A percentile compares a stretch with the other conserved stretches of the same genome.
Conservation (phyloP, 2,113 vertebrate genomes). For the Grallaria varia region DNA sequence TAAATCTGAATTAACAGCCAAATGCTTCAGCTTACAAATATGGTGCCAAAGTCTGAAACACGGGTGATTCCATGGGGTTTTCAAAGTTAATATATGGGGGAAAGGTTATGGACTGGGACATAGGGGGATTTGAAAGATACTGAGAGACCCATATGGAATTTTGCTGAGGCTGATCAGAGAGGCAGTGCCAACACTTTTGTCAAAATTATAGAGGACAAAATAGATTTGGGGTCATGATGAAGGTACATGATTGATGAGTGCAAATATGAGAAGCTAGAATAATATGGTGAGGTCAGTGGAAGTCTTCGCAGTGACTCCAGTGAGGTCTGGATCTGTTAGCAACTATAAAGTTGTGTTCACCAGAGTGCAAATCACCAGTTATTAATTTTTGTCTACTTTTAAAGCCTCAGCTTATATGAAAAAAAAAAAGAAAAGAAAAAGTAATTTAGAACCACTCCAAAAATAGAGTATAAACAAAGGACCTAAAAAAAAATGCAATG, state of each 20-base stretch:
- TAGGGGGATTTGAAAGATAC: not conserved
- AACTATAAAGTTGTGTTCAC: not conserved
- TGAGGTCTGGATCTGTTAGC: not conserved
- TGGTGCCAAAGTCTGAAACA: not conserved
- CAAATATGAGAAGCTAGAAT: not conserved
- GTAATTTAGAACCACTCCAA: no score
- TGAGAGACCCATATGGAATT: not conserved
- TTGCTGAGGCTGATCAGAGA: not conserved
- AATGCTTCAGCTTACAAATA: not conserved
- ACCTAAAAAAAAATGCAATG: not conserved
- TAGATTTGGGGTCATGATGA: not conserved
- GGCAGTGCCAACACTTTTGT: not conserved
- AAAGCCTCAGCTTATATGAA: not conserved
- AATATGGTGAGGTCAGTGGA: not conserved
- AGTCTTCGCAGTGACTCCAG: not conserved
- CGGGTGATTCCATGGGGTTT: not conserved
- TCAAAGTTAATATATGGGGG: not conserved
- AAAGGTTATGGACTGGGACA: not conserved
- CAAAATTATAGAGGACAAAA: not conserved
- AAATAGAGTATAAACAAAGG: not conserved
- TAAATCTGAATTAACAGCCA: not conserved
- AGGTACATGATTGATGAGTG: not conserved
- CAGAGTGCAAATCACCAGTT: not conserved
- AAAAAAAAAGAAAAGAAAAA: no score
- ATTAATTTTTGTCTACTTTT: not conserved